Conservation (phyloP, 2,888 invertebrate genomes). For the Eledone cirrhosa region DNA sequence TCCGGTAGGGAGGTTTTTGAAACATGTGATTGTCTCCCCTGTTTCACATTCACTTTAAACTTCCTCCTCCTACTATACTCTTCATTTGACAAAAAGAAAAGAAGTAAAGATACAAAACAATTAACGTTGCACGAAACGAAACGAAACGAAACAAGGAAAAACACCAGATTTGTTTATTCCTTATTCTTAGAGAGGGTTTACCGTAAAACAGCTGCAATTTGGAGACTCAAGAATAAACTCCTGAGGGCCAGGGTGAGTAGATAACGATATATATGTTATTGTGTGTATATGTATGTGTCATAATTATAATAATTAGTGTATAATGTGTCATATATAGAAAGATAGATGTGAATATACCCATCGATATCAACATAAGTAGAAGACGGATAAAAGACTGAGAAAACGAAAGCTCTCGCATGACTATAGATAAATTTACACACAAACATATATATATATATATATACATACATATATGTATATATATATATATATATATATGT, state of each 20-base stretch:
- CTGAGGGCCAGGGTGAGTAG: constrained; percentile 62
- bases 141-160: no score
- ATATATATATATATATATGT: background rate
- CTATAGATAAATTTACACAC: background rate
- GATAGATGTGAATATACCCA: no score
- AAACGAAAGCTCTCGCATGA: background rate
- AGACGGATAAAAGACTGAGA: background rate
- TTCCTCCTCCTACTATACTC: no score
- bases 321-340: no score
- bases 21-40: no score
- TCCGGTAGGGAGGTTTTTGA: no score
- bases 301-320: constrained; percentile 18
- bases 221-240: constrained; percentile 63
- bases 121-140: no score
- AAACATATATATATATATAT: background rate
- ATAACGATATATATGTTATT: constrained; percentile 7
- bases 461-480: background rate
- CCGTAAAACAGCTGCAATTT: constrained; percentile 59
- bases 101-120: no score
- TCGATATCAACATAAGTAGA: background rate
- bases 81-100: no score
- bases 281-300: background rate
- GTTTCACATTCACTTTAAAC: no score
- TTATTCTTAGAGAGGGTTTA: constrained; percentile 28
- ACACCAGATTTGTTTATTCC: no score